A percentile compares a stretch with the other conserved stretches of the same genome.
Conservation (phyloP, 2,113 vertebrate species). For the Nanorana parkeri region DNA sequence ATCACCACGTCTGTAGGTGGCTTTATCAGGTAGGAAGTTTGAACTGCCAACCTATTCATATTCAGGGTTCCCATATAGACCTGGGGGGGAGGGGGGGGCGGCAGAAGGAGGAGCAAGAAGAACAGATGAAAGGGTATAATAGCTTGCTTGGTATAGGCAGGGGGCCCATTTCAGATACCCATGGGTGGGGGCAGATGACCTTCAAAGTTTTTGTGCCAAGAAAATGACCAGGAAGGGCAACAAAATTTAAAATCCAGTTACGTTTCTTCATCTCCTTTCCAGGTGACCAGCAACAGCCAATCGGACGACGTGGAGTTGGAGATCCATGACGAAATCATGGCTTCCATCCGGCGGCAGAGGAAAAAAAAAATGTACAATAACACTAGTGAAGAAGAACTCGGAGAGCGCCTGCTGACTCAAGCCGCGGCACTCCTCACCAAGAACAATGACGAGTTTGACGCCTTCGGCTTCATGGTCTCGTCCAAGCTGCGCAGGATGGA, state of each 20-base stretch:
- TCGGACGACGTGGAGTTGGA: conserved; percentile 15
- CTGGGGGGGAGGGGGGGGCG: no score
- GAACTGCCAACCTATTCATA: not conserved
- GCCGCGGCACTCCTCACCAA: conserved; percentile 21
- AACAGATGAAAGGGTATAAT: no score
- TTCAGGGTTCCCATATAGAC: no score
- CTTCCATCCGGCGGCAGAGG: not conserved
- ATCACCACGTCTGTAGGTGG: no score
- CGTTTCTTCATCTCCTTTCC: not conserved
- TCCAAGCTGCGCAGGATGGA: conserved; percentile 39
- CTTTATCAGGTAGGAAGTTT: not conserved
- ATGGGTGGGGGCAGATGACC: no score
- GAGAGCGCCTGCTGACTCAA: conserved; percentile 12
- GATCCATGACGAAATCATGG: not conserved
- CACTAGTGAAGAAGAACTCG: not conserved
- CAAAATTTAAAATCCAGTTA: no score
- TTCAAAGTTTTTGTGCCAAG: no score
- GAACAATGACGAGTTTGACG: conserved; percentile 33
- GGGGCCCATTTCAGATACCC: no score
- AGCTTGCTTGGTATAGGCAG: no score
- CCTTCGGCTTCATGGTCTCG: conserved; percentile 11
- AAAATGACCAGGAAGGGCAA: no score
- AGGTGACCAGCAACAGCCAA: conserved; percentile 42
- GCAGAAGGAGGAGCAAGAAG: no score
- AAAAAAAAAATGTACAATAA: conserved; percentile 22